Conservation (phyloP, 2,888 invertebrate genomes). For the Terebella lapidaria region DNA sequence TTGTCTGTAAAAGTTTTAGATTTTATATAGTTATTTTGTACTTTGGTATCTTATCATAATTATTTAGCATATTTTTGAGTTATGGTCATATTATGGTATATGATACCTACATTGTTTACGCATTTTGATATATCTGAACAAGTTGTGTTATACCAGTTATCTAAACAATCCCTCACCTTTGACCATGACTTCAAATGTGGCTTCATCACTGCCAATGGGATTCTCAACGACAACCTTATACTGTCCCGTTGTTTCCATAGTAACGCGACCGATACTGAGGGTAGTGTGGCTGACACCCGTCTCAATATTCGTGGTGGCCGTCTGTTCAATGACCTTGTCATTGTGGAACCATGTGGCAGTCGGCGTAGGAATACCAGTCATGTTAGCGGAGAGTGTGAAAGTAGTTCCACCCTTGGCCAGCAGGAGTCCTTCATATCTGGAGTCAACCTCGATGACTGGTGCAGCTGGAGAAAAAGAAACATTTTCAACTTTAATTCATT, state of each 20-base stretch:
- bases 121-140: too few relatives aligned
- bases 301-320: conserved; percentile 12
- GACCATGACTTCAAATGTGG: conserved; percentile 20
- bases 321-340: conserved; percentile 7
- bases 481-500: too few relatives aligned
- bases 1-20: conserved; percentile 21
- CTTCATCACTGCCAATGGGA: conserved; percentile 63
- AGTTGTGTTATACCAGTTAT: too few relatives aligned
- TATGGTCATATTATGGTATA: too few relatives aligned
- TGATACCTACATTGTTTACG: too few relatives aligned
- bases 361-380: conserved; percentile 40
- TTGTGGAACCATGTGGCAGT: conserved; percentile 38
- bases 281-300: conserved; percentile 6
- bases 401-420: conserved; percentile 22
- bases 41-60: too few relatives aligned
- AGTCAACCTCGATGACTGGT: conserved; percentile 23
- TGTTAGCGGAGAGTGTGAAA: conserved; percentile 18
- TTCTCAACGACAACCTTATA: conserved; percentile 29
- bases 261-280: conserved; percentile 14
- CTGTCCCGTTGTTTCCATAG: conserved; percentile 17
- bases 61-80: too few relatives aligned
- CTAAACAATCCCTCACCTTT: too few relatives aligned
- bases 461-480: conserved; percentile 8
- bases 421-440: conserved; percentile 11
- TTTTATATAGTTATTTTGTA: too few relatives aligned